These are phyloP conservation scores for Engraulis encrasicolus DNA, from an alignment of 2,113 vertebrate species.

Conservation along the genomic window DNA sequence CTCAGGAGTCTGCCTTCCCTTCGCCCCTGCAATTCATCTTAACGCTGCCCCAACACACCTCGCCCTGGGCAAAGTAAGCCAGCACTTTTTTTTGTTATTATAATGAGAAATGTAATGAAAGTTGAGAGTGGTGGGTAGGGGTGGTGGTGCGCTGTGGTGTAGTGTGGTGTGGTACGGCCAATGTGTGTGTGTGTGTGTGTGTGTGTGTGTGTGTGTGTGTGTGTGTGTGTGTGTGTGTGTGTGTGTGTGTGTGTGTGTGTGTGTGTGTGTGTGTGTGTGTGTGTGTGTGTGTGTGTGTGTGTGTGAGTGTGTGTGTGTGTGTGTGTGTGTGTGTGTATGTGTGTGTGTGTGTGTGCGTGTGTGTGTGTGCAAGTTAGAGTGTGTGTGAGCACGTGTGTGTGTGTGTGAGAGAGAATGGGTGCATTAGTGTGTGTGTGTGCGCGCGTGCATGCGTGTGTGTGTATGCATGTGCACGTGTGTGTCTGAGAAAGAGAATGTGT, in stretches of 20 bases:
- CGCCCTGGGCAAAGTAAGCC: not conserved
- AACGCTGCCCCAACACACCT: not conserved
- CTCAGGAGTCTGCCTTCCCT: not conserved
- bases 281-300: not conserved
- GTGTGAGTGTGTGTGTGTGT: not conserved
- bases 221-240: not conserved
- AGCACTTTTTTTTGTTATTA: not conserved
- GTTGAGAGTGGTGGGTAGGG: not conserved
- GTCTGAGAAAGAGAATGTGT: not conserved
- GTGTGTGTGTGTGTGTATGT: not conserved
- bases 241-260: not conserved
- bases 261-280: no score
- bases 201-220: not conserved
- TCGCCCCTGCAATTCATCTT: not conserved
- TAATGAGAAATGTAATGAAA: not conserved
- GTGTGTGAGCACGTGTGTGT: no score
- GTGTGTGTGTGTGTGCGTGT: not conserved
- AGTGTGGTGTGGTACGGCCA: no score
- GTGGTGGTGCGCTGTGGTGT: not conserved
- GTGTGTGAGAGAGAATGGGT: not conserved
- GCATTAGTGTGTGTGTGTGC: not conserved
- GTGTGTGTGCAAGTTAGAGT: conserved; percentile 1
- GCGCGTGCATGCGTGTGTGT: not conserved
- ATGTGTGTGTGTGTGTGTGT: not conserved
- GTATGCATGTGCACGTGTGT: no score